Conservation (phyloP, 1,140 invertebrate species). For the Homalodisca vitripennis region DNA sequence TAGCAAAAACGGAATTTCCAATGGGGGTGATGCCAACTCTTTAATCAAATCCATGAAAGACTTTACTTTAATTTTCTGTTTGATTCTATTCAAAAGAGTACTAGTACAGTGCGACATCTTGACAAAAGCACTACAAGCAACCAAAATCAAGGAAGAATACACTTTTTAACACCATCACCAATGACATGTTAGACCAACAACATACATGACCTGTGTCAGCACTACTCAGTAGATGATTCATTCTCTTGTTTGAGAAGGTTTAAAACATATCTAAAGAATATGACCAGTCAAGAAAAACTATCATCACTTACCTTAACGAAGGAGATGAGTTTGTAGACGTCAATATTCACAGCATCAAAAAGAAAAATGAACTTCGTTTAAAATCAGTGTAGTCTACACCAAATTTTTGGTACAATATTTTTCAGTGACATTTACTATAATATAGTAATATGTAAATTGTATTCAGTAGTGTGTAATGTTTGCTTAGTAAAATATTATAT, state of each 20-base stretch:
- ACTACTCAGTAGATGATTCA: no score
- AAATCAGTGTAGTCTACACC: neutral
- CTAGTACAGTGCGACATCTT: constrained; percentile 21
- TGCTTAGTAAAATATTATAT: no score
- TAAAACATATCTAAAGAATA: constrained; percentile 10
- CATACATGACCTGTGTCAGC: no score
- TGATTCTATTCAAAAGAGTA: constrained; percentile 19
- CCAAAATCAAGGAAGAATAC: constrained; percentile 18
- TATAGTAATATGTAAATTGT: no score
- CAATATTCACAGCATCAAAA: neutral
- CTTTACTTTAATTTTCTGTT: constrained; percentile 20
- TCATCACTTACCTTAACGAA: neutral
- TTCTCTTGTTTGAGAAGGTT: constrained; percentile 4
- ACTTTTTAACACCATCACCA: no score
- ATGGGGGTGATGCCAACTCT: constrained; percentile 18
- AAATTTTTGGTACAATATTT: neutral
- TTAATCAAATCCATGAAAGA: constrained; percentile 18
- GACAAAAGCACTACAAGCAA: constrained; percentile 15
- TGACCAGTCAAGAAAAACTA: neutral
- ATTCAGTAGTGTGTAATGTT: no score
- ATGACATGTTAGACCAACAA: no score
- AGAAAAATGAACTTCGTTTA: neutral
- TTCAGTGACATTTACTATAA: neutral
- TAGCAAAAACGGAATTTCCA: neutral
- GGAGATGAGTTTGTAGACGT: neutral